Evolutionary conservation across 2,888 invertebrate genomes (phyloP).

Genomic region (Parnassius apollo): DNA sequence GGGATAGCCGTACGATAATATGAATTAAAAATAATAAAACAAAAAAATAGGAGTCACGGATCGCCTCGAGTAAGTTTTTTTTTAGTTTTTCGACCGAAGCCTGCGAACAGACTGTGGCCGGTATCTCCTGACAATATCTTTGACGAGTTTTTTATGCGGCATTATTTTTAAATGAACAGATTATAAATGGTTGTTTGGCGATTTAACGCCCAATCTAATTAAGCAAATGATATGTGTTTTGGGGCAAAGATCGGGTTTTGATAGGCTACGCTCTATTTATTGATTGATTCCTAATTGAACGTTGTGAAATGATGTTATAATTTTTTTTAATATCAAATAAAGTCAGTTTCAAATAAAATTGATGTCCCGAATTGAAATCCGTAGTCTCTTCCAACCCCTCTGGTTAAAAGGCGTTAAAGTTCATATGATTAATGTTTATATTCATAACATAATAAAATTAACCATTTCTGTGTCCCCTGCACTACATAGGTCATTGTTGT

Average conservation of each 20-base stretch:
- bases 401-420: no score
- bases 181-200: constrained; percentile 80
- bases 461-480: no score
- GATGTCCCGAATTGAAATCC: no score
- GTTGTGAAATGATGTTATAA: constrained; percentile 28
- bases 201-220: constrained; percentile 82
- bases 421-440: no score
- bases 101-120: constrained; percentile 69
- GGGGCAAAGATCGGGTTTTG: constrained; percentile 52
- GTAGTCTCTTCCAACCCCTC: no score
- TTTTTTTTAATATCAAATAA: neutral
- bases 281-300: constrained; percentile 62
- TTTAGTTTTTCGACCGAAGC: constrained; percentile 67
- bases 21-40: constrained; percentile 81
- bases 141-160: constrained; percentile 79
- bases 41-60: constrained; percentile 80
- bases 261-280: constrained; percentile 55
- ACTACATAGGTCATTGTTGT: no score
- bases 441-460: no score
- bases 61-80: constrained; percentile 77
- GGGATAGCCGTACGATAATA: constrained; percentile 81
- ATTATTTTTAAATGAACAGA: constrained; percentile 81
- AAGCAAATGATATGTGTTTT: constrained; percentile 81
- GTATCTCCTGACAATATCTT: constrained; percentile 80
- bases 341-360: no score